Conservation (phyloP, 1,140 invertebrate species). For the Portunus trituberculatus region DNA sequence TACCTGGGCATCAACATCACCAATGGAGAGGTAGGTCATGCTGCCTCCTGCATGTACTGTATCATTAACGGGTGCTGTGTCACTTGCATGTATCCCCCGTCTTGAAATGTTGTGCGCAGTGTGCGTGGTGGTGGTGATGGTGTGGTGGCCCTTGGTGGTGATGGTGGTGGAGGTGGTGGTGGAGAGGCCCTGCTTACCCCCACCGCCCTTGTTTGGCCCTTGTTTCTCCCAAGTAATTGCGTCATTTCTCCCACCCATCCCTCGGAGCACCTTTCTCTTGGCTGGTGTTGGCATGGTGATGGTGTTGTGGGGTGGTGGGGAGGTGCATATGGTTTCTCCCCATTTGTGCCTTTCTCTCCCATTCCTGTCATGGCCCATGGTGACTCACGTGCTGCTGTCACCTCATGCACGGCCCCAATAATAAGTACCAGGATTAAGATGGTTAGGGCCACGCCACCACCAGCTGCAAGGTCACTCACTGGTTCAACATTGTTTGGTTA, state of each 20-base stretch:
- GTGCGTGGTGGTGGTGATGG: not conserved
- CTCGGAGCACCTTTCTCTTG: too few species aligned
- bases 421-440: too few species aligned
- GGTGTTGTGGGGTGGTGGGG: too few species aligned
- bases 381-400: too few species aligned
- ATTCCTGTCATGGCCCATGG: too few species aligned
- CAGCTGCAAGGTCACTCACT: too few species aligned
- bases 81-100: not conserved
- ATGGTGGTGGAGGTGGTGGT: too few species aligned
- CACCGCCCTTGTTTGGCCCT: not conserved
- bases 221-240: not conserved
- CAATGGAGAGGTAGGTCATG: slow-evolving; percentile 85
- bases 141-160: not conserved
- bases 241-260: not conserved
- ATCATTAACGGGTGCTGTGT: not conserved
- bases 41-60: not conserved
- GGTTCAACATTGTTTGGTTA: too few species aligned
- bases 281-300: too few species aligned
- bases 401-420: too few species aligned
- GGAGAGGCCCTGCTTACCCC: not conserved
- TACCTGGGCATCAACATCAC: slow-evolving; percentile 85
- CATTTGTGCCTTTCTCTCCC: not conserved
- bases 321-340: not conserved
- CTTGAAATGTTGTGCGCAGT: not conserved
- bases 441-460: too few species aligned